Evolutionary conservation across 2,888 invertebrate genomes (phyloP), one percentile per base, ranked within the genome.

Genomic region (Eumerus sabulonum): DNA sequence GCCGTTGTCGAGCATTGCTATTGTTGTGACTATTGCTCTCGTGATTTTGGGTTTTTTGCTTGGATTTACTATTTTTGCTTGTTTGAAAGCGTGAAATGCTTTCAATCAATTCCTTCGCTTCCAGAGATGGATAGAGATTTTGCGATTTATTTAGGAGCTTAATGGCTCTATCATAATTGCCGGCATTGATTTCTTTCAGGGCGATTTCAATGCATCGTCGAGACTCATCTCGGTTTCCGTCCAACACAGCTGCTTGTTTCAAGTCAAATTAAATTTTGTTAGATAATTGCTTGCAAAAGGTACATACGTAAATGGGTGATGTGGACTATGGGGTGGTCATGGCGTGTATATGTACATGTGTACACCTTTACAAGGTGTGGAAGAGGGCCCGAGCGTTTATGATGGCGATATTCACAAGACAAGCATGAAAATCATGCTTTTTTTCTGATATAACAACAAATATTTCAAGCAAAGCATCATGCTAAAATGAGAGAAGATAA

Each of bases 221-320:
- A 16, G 93, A 92, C 85, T 94, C 94, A 85, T 93, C 93, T 85
- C 92, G 92, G 87, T 94, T 93, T 73, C 92, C 92, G 85, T 94
- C 93, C 92, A 93, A 93, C 56, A 76, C 76, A 76, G 76, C 76
- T 66, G 81, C 76, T 81, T 81, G 59, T 36, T 40, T 48, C 3
- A 44, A 51, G 74, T 54, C 56, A 59, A 67, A 76, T 42, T 57
- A 67, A 73, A 53, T 51, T 54, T 27, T 27, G 11, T 56, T 45
- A 1, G 19, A 50, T 62, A 51, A 16, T 42, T 14, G n/a, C 42
- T 40, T 27, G 38, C 7, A 14, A 17, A 38, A 18, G n/a, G n/a
- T 38, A 27, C 14, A 60, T 9, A 40, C 40, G 50, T 12, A 48
- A 50, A 42, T 27, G 16, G 12, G 14, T 40, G 35, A 36, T 42